Conservation (phyloP, 2,113 vertebrate genomes). For the Zeus faber region DNA sequence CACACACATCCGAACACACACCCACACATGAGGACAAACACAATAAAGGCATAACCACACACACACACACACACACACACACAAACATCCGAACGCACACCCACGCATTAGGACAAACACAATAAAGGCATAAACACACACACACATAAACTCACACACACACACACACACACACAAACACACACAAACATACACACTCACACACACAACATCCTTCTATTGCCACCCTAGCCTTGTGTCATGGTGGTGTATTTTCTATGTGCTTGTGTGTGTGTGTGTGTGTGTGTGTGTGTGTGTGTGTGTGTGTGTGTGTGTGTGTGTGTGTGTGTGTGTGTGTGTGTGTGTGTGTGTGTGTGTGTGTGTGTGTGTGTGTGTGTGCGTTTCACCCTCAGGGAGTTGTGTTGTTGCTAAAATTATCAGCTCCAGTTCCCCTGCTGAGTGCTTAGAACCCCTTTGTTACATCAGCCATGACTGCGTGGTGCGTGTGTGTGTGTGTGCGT, state of each 20-base stretch:
- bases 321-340: too few species aligned
- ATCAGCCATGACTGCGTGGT: conserved; percentile 21
- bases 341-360: background rate
- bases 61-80: background rate
- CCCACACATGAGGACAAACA: background rate
- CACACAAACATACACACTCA: too few species aligned
- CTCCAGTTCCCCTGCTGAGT: conserved; percentile 29
- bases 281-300: too few species aligned
- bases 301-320: too few species aligned
- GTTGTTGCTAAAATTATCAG: conserved; percentile 34
- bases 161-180: too few species aligned
- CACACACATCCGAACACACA: background rate
- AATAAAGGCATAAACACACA: too few species aligned
- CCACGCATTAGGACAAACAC: background rate
- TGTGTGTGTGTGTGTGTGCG: background rate
- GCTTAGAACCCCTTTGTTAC: conserved; percentile 22
- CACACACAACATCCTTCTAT: background rate
- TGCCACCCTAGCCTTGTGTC: too few species aligned
- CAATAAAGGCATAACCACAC: too few species aligned
- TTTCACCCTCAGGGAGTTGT: conserved; percentile 16
- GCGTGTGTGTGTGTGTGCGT: background rate
- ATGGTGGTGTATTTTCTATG: too few species aligned
- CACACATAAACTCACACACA: too few species aligned
- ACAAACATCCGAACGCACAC: background rate
- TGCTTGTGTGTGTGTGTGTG: too few species aligned